These are phyloP conservation scores for Drosophila mercatorum DNA, from an alignment of 2,888 invertebrate species.

Conservation along the genomic window DNA sequence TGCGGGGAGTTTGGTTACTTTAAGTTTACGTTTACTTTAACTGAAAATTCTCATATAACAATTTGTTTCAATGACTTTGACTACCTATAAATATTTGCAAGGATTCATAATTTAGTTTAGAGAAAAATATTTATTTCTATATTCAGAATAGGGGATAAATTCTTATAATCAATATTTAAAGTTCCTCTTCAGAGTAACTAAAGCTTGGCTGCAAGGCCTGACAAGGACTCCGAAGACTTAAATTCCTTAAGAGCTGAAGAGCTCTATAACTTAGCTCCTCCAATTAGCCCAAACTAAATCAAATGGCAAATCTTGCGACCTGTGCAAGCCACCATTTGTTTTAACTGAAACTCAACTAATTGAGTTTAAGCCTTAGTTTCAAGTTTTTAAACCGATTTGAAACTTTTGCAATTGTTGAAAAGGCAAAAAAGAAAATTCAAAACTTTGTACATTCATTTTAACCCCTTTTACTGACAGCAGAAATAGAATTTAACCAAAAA, in stretches of 20 bases:
- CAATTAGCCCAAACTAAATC: not conserved
- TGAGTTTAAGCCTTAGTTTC: slow-evolving; percentile 23
- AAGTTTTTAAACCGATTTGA: slow-evolving; percentile 7
- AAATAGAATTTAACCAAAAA: slow-evolving; percentile 9
- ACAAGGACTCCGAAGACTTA: not conserved
- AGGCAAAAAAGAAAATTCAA: not conserved
- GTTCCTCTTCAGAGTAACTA: not conserved
- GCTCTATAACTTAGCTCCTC: not conserved
- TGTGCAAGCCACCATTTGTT: not conserved
- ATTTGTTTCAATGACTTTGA: not conserved
- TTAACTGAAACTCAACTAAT: slow-evolving; percentile 21
- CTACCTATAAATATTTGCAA: not conserved
- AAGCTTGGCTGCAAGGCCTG: not conserved
- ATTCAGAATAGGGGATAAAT: not conserved
- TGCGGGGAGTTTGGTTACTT: no score
- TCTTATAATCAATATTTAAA: not conserved
- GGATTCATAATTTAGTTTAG: no score
- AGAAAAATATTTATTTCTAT: no score
- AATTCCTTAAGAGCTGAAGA: not conserved
- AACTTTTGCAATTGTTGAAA: slow-evolving; percentile 5
- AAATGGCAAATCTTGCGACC: slow-evolving; percentile 9
- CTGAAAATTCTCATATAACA: no score
- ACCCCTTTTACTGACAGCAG: slow-evolving; percentile 8
- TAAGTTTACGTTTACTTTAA: no score
- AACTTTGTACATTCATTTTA: slow-evolving; percentile 19